Conservation (phyloP, 2,888 invertebrate species). For the Cheiracanthium punctorium region DNA sequence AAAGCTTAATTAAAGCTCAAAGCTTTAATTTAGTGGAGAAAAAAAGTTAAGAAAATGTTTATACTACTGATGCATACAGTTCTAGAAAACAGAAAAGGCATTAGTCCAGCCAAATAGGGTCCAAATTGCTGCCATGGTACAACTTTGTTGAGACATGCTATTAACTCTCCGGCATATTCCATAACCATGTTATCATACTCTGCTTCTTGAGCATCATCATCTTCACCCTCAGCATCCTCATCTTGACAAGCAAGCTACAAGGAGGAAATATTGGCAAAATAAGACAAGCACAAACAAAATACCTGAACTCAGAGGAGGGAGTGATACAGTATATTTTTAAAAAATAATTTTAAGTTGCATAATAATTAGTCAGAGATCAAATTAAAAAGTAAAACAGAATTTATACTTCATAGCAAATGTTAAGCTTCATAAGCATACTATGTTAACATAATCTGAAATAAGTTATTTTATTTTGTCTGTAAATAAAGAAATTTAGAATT, state of each 20-base stretch:
- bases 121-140: slow-evolving; percentile 82
- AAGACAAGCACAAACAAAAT: no score
- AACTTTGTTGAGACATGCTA: slow-evolving; percentile 83
- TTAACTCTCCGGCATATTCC: slow-evolving; percentile 85
- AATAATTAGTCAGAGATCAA: not conserved
- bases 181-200: slow-evolving; percentile 85
- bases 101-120: slow-evolving; percentile 81
- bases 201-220: slow-evolving; percentile 79
- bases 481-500: no score
- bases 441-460: no score
- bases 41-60: no score
- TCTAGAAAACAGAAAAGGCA: slow-evolving; percentile 81
- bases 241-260: slow-evolving; percentile 78
- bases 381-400: not conserved
- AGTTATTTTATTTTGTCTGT: no score
- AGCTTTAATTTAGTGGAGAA: no score
- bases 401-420: no score
- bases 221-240: slow-evolving; percentile 75
- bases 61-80: no score
- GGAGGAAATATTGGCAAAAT: no score
- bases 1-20: no score
- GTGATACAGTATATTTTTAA: not conserved
- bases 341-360: not conserved
- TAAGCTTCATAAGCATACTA: no score
- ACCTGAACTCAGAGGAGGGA: no score